Evolutionary conservation across 2,797 vertebrate species (phyloP), one percentile per base, ranked within the genome.

Genomic region (Kryptopterus vitreolus): DNA sequence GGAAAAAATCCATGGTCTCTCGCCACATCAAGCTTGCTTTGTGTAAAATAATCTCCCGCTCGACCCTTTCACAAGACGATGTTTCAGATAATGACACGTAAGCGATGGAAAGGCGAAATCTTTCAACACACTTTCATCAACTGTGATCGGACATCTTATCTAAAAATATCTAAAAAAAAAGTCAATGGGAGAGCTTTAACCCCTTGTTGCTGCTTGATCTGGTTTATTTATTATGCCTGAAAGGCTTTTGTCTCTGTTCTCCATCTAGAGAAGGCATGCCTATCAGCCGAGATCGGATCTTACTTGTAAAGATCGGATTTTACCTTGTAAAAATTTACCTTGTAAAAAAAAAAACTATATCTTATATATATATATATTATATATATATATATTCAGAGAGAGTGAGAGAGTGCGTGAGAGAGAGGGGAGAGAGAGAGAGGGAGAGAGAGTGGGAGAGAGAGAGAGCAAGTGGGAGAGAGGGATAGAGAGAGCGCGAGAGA

Each of bases 91-190:
- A 86, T 86, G 83, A 81, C 79, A 78, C 66, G 76, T 57, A 66
- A 26, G 26, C 58, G 59, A 79, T n/a, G 55, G 70, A 79, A 55
- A n/a, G 38, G 26, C 18, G 35, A 65, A 81, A 81, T 80, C 57
- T 81, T 82, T n/a, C n/a, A n/a, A n/a, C 82, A 85, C 86, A 86
- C 33, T 65, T 80, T 15, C 48, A 76, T 84, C 74, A 82, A 83
- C 80, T 79, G 78, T 86, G 90, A 90, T 88, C 89, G 92, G 92
- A 93, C 91, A 91, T 91, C 87, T 16, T 55, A 58, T 89, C 90
- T 88, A 90, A 92, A 93, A 93, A 92, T 92, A 93, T 82, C 84
- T 84, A 81, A 88, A 90, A 91, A 91, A 91, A 87, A 91, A 90
- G 87, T 91, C 89, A 88, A 84, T 90, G 89, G 90, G 88, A 90